These are phyloP conservation scores for Thereva nobilitata DNA, from an alignment of 2,888 invertebrate genomes.

Conservation along the genomic window DNA sequence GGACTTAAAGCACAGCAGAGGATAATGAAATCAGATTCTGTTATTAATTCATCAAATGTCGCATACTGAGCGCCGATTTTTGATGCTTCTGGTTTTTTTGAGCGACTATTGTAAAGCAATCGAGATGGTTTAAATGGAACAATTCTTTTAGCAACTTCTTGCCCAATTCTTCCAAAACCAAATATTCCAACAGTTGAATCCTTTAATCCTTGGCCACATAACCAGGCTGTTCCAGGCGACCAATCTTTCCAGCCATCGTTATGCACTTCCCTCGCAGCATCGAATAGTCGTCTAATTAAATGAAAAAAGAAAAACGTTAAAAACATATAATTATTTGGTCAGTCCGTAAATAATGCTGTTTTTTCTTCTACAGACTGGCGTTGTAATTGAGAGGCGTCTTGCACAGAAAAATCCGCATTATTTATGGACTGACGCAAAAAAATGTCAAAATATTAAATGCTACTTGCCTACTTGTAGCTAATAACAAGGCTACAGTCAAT, in stretches of 20 bases:
- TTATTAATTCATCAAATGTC: constrained; percentile 71
- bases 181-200: constrained; percentile 81
- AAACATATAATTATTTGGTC: too few species aligned
- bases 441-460: background rate
- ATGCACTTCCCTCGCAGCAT: constrained; percentile 72
- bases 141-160: constrained; percentile 76
- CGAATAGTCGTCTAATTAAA: constrained; percentile 72
- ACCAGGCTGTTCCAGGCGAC: constrained; percentile 76
- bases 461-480: constrained; percentile 66
- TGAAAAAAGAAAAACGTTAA: background rate
- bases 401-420: too few species aligned
- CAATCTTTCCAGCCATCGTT: constrained; percentile 87
- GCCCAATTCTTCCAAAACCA: constrained; percentile 83
- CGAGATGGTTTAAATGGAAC: constrained; percentile 73
- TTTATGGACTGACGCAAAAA: too few species aligned
- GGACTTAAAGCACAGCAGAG: constrained; percentile 77
- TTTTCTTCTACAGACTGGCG: too few species aligned
- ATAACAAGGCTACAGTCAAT: constrained; percentile 78
- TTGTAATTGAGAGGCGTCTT: too few species aligned
- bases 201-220: constrained; percentile 83
- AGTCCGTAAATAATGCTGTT: too few species aligned
- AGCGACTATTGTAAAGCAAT: constrained; percentile 76
- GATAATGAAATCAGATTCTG: constrained; percentile 83
- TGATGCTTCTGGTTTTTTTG: constrained; percentile 62
- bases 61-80: constrained; percentile 71